Conservation (phyloP, 1,140 invertebrate species). For the Diprion similis region DNA sequence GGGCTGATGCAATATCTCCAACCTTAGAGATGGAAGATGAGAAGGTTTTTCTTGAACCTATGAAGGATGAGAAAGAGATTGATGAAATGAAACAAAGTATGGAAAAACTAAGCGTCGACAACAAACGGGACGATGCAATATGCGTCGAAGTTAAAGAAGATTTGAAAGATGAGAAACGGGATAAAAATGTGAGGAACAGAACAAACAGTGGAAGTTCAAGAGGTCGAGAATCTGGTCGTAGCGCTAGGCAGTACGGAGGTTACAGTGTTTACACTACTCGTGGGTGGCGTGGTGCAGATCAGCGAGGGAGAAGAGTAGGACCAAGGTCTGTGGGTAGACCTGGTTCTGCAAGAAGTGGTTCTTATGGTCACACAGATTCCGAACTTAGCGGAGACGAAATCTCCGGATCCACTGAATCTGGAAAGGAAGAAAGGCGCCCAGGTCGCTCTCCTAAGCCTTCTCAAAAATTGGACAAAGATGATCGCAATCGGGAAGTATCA, state of each 20-base stretch:
- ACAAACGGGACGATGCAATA: slow-evolving; percentile 41
- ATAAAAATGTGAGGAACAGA: slow-evolving; percentile 48
- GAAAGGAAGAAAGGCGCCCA: slow-evolving; percentile 58
- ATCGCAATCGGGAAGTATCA: slow-evolving; percentile 61
- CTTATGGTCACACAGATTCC: slow-evolving; percentile 64
- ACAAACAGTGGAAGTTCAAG: slow-evolving; percentile 43
- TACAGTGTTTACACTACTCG: slow-evolving; percentile 49
- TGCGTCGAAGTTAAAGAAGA: slow-evolving; percentile 51
- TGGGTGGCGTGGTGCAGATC: slow-evolving; percentile 51
- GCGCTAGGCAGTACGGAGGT: slow-evolving; percentile 38
- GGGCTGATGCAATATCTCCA: slow-evolving; percentile 61
- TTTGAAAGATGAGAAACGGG: slow-evolving; percentile 53
- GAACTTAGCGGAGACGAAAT: slow-evolving; percentile 68
- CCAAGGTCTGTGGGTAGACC: slow-evolving; percentile 43
- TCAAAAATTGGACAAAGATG: slow-evolving; percentile 67
- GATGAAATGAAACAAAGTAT: slow-evolving; percentile 49
- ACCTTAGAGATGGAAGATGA: slow-evolving; percentile 60
- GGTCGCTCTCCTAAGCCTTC: slow-evolving; percentile 57
- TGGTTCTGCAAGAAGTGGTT: slow-evolving; percentile 51
- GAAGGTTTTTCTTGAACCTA: slow-evolving; percentile 38
- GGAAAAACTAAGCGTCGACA: slow-evolving; percentile 47
- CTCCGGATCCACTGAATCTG: slow-evolving; percentile 60
- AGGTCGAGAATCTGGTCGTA: slow-evolving; percentile 40
- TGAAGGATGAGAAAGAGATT: slow-evolving; percentile 46
- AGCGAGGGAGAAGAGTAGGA: slow-evolving; percentile 49